These are phyloP conservation scores for Paralichthys olivaceus DNA, from an alignment of 2,113 vertebrate species.

Conservation along the genomic window DNA sequence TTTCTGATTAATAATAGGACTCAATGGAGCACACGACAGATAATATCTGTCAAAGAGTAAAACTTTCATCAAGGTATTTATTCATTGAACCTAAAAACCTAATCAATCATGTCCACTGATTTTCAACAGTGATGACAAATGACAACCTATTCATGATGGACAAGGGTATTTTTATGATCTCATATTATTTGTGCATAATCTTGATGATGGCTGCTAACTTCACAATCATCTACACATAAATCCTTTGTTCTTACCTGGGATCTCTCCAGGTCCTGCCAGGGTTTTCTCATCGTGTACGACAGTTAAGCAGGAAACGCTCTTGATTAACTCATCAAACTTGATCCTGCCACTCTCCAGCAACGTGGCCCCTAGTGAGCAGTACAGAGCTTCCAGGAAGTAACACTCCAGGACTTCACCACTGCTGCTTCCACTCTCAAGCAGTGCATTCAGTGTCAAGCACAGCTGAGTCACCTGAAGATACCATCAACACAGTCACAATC, in stretches of 20 bases:
- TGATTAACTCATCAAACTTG: conserved; percentile 89
- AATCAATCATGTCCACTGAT: background rate
- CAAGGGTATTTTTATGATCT: background rate
- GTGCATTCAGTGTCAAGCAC: conserved; percentile 86
- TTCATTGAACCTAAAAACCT: conserved; percentile 1
- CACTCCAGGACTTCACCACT: conserved; percentile 86
- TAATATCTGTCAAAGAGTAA: background rate
- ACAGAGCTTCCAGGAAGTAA: conserved; percentile 94
- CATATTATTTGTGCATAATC: background rate
- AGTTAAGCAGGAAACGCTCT: conserved; percentile 85
- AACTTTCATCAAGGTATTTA: background rate
- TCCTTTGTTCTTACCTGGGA: conserved; percentile 86
- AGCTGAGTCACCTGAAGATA: conserved; percentile 88
- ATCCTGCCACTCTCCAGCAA: conserved; percentile 84
- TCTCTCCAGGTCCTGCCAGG: conserved; percentile 86
- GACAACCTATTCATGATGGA: background rate
- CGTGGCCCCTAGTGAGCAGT: conserved; percentile 90
- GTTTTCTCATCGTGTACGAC: conserved; percentile 72
- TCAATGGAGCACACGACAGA: background rate
- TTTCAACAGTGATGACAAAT: background rate
- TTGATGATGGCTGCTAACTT: no score
- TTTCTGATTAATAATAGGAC: background rate
- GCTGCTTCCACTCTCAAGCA: conserved; percentile 79
- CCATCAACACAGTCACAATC: background rate
- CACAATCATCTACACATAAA: background rate